A percentile compares a stretch with the other conserved stretches of the same genome.
phyloP scores from a whole-genome alignment of 2,113 vertebrate genomes.

The Neodon shergylaensis region DNA sequence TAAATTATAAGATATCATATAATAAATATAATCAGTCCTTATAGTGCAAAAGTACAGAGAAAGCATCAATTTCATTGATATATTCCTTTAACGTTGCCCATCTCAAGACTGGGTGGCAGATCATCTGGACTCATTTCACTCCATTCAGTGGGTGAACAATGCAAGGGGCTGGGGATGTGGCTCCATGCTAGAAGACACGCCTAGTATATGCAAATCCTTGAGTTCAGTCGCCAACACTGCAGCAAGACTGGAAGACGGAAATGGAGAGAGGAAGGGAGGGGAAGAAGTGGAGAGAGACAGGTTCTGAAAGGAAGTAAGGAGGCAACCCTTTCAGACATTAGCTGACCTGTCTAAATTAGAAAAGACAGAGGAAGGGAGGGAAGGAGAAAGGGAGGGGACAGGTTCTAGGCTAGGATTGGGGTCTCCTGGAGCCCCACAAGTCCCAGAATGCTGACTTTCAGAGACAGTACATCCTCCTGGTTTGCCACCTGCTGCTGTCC shows the following conservation, averaged over 20 bases:
- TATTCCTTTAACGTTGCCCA: background rate
- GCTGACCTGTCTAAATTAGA: background rate
- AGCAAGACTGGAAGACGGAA: background rate
- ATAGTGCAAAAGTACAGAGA: background rate
- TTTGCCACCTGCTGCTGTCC: background rate
- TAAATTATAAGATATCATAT: background rate
- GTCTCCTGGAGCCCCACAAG: background rate
- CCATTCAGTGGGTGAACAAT: background rate
- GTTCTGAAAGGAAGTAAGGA: too few relatives aligned
- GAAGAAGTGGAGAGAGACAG: too few relatives aligned
- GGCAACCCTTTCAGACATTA: background rate
- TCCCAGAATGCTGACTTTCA: background rate
- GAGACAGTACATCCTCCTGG: background rate
- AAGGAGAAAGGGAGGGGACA: background rate
- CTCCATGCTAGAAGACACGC: background rate
- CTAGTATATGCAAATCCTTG: background rate
- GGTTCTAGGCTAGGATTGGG: background rate
- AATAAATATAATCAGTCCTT: background rate
- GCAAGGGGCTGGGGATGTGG: background rate
- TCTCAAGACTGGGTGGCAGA: background rate
- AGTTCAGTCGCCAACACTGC: too few relatives aligned
- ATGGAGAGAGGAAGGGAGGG: background rate
- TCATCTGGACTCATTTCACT: background rate
- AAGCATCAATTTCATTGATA: background rate
- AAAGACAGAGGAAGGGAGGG: background rate